Base-by-base conservation (phyloP, 2,888 invertebrate genomes). In the Xestia rhomboidea region DNA sequence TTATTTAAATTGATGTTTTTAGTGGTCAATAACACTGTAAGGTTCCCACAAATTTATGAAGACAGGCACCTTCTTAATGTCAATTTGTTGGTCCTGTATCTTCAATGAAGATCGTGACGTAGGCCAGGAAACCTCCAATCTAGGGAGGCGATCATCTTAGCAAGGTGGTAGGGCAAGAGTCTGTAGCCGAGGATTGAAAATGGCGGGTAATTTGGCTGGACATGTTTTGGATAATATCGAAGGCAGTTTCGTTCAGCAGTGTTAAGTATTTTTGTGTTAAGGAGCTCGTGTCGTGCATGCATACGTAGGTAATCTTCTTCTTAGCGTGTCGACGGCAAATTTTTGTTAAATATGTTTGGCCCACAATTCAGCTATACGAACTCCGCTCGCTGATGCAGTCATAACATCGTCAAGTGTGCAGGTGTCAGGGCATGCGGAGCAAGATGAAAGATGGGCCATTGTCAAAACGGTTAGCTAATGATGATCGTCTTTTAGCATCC, bases 1-100 rank as follows among this genome's bases (percentile, higher is more conserved):
- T 76, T 0, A 76, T 66, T 66, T 64, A 15, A 24, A 7, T 49
- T 62, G 10, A 41, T 30, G 8, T 41, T 73, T 72, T 73, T 8
- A 27, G n/a, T 11, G 34, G 30, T 51, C 51, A 76, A 21, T 24
- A 34, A n/a, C 30, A 38, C 21, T 6, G 30, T 34, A 10, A 11
- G 3, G 11, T 30, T 6, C 10, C 6, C 13, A 18, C 18, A 27
- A 73, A 60, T 38, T 75, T 62, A n/a, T 6, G 18, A 41, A n/a
- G 30, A 21, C 44, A 34, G 18, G 15, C 46, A 24, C 30, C 15
- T 49, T 68, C 24, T 24, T 57, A 57, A 54, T 27, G 27, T 15
- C 13, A 30, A 57, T 30, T 57, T 27, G 57, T 27, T 8, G 27
- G 18, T 34, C 34, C 34, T 34, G 34, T 34, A 57, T 57, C 57